Base-by-base conservation (phyloP, 2,797 vertebrate genomes). In the Falco berigora region DNA sequence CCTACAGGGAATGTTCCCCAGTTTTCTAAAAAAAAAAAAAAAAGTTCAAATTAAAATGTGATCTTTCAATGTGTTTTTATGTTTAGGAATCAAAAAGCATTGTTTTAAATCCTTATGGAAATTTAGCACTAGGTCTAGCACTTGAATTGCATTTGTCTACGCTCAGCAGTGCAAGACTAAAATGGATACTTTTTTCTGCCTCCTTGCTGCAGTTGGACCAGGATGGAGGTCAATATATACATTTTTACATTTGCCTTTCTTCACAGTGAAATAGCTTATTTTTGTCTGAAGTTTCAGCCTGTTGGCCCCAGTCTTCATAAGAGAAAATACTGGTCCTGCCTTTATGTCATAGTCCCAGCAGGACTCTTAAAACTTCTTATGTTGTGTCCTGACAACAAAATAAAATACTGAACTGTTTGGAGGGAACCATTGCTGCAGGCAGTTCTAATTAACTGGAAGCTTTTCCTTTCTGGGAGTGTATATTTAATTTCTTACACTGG, bases 321-420 rank as follows among this genome's bases (percentile, higher is more conserved):
- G 56, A 75, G 64, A 87, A 92, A 96, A 94, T 47, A 50, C 67
- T 22, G 22, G 75, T 72, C 82, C 77, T 92, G 85, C 71, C 68
- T 86, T 89, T 85, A 90, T 9, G 8, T 92, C 88, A 59, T 20
- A 34, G 68, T 83, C 94, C 88, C 62, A 66, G 78, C 89, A 92
- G 80, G 91, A 81, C 80, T 95, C 84, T 94, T 92, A 81, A 86
- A 94, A 58, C 73, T 89, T 81, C 75, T 84, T 76, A 71, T 90
- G 36, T 96, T 97, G 97, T 98, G 98, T 98, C 97, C 80, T 94
- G 90, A 92, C 82, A 89, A 82, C 74, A 86, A 62, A 94, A 89
- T 63, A 76, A 91, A 92, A 83, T 25, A 71, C 67, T 80, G 47
- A 89, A 86, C 46, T 75, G 44, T 79, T 88, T 84, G 81, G 76